A percentile compares a stretch with the other conserved stretches of the same genome.
phyloP scores from a whole-genome alignment of 2,113 vertebrate species.

The Oreochromis aureus region DNA sequence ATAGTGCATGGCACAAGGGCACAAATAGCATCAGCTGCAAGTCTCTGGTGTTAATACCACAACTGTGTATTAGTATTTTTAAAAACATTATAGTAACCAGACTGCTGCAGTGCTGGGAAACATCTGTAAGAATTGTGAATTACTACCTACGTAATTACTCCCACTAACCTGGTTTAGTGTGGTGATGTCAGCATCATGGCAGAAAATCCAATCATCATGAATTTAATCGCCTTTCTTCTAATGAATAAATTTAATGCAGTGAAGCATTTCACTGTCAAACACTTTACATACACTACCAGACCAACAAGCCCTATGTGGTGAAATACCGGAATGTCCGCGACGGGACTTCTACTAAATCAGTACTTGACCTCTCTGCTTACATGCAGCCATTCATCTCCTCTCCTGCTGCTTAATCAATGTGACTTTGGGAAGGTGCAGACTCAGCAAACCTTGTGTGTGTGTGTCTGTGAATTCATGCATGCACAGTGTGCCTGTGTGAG shows the following conservation, averaged over 20 bases:
- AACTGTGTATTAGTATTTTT: background rate
- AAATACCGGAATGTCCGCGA: accelerated
- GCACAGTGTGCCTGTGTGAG: accelerated
- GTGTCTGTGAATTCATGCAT: background rate
- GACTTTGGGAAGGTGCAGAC: slow-evolving; percentile 43
- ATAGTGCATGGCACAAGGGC: accelerated
- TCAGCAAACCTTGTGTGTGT: background rate
- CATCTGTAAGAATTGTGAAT: background rate
- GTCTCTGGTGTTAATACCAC: background rate
- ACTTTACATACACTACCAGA: background rate
- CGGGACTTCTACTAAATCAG: background rate
- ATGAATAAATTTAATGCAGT: background rate
- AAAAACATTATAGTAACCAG: background rate
- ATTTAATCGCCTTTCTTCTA: background rate
- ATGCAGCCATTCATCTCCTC: slow-evolving; percentile 7
- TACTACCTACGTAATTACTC: background rate
- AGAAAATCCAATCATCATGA: background rate
- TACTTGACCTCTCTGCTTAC: background rate
- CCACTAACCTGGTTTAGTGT: background rate
- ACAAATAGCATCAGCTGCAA: background rate
- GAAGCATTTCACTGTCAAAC: background rate
- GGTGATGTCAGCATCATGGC: background rate
- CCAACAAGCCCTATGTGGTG: background rate
- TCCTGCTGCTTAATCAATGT: slow-evolving; percentile 14
- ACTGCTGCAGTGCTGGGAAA: background rate